A percentile compares a stretch with the other conserved stretches of the same genome.
Evolutionary conservation across 1,140 invertebrate species (phyloP).

Genomic region (Cataglyphis hispanica): DNA sequence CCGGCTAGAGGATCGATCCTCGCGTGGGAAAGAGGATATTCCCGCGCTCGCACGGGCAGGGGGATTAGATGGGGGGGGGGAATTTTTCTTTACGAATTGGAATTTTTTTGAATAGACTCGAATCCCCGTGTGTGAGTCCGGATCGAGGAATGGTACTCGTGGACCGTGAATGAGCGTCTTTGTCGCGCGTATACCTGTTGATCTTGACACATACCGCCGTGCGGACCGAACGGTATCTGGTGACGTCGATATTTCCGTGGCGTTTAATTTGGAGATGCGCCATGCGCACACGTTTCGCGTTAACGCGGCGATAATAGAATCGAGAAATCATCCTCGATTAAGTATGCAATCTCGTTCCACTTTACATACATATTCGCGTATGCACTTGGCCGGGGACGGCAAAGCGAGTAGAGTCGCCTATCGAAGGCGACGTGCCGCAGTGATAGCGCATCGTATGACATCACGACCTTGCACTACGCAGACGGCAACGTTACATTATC

Average conservation of each 20-base stretch:
- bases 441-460: constrained; percentile 26
- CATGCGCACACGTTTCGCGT: too few species aligned
- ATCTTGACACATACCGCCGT: neutral
- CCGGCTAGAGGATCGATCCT: neutral
- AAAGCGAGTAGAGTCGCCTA: neutral
- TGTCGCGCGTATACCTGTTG: constrained; percentile 37
- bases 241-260: neutral
- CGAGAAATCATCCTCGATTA: neutral
- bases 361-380: neutral
- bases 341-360: neutral
- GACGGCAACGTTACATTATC: neutral
- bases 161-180: constrained; percentile 23
- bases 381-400: neutral
- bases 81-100: neutral
- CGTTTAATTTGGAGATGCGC: neutral
- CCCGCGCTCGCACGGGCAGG: neutral
- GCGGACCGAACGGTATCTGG: neutral
- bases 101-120: constrained; percentile 6
- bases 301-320: neutral
- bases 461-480: constrained; percentile 27
- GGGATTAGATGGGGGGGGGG: neutral
- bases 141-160: neutral
- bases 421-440: constrained; percentile 23
- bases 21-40: neutral
- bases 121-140: neutral